Base-by-base conservation (phyloP, 2,888 invertebrate species). In the Drosophila cognata region DNA sequence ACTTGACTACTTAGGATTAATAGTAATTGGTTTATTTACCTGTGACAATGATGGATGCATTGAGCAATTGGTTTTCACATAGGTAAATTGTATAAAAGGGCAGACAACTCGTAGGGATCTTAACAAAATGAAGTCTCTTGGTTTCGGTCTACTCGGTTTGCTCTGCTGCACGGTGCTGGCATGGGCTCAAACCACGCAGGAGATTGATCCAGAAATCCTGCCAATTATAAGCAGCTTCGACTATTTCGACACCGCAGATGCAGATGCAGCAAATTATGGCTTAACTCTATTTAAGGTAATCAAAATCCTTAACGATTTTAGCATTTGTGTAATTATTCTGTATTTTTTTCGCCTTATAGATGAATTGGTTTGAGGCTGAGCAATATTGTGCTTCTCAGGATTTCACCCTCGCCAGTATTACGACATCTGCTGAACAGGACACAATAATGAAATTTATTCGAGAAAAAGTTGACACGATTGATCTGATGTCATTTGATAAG, bases 41-140 rank as follows among this genome's bases (percentile, higher is more conserved):
- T 55, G 11, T 71, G 71, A 72, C 68, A 72, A 48, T 79, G 78
- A 79, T 79, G 53, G 25, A 79, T 79, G 63, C 8, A 28, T 13
- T 48, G 0, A 4, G 50, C 43, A 63, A 60, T 50, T 46, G 52
- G 25, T 25, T 41, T 10, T 1, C 0, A 29, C 21, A 21, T 4
- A 3, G 29, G n/a, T 0, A 43, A 28, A 16, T 13, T 1, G 28
- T 69, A 69, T 69, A 69, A 58, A 69, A 69, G 18, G 51, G 35
- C 11, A 8, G 7, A 7, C 31, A 6, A 0, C 16, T n/a, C 0
- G 0, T 11, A 3, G 1, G 11, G 2, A 8, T 36, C 51, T n/a
- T 13, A 2, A 69, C 70, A 69, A 69, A 58, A 69, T 69, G 68
- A 69, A 69, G 51, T 51, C 29, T 25, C 8, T 28, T 18, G 57